phyloP scores from a whole-genome alignment of 2,888 invertebrate species.

The Acleris literana region DNA sequence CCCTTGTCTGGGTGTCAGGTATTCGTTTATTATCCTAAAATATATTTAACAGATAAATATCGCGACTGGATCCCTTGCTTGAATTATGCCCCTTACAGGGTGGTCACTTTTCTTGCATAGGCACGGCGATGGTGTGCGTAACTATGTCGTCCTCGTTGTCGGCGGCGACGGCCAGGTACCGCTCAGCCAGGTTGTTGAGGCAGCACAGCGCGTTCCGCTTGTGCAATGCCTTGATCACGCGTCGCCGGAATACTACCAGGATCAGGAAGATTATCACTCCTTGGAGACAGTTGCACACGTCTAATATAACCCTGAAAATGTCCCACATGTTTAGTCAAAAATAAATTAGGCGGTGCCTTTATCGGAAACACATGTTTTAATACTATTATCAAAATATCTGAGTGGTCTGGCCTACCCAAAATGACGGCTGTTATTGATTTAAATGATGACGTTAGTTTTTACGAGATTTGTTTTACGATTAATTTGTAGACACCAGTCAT shows the following conservation, averaged over 20 bases:
- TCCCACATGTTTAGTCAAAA: neutral
- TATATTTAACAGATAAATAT: too few species aligned
- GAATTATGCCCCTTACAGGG: too few species aligned
- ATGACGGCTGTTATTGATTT: neutral
- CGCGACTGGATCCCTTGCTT: neutral
- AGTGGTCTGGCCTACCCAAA: neutral
- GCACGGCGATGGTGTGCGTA: slow-evolving; percentile 62
- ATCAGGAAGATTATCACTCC: slow-evolving; percentile 85
- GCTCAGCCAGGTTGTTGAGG: slow-evolving; percentile 57
- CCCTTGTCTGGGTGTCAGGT: too few species aligned
- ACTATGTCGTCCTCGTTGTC: slow-evolving; percentile 78
- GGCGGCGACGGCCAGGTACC: slow-evolving; percentile 61
- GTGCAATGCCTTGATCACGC: slow-evolving; percentile 72
- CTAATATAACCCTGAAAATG: slow-evolving; percentile 78
- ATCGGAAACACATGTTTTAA: neutral
- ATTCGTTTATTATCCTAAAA: too few species aligned
- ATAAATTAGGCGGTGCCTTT: neutral
- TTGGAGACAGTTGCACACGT: slow-evolving; percentile 84
- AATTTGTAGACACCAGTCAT: neutral
- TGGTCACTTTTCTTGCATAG: slow-evolving; percentile 52
- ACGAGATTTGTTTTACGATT: neutral
- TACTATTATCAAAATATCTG: neutral
- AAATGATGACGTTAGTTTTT: neutral
- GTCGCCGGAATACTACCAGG: slow-evolving; percentile 82
- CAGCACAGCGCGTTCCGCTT: slow-evolving; percentile 62